These are phyloP conservation scores for Petrocephalus zakoni DNA, from an alignment of 2,113 vertebrate genomes.

Conservation along the genomic window DNA sequence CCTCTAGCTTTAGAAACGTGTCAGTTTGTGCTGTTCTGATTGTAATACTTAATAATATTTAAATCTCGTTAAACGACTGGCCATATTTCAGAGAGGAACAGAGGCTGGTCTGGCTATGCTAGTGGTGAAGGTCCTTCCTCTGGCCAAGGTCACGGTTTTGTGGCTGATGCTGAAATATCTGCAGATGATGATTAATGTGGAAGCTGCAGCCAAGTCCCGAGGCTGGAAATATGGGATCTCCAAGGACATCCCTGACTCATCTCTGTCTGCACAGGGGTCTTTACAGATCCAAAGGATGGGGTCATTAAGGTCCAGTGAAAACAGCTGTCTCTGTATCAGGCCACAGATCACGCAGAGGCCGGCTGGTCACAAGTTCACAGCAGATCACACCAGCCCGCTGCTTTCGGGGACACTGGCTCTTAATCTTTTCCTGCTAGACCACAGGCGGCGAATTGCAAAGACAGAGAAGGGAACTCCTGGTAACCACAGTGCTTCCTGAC, in stretches of 20 bases:
- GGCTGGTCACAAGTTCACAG: not conserved
- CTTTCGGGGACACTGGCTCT: not conserved
- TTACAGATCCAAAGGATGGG: not conserved
- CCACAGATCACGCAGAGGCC: not conserved
- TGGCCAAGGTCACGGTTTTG: not conserved
- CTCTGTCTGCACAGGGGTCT: not conserved
- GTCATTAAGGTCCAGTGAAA: not conserved
- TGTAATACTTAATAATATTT: not conserved
- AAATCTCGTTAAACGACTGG: not conserved
- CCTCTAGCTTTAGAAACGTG: no score
- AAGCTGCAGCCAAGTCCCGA: not conserved
- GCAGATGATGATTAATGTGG: not conserved
- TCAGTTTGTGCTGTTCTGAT: not conserved
- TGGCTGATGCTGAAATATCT: not conserved
- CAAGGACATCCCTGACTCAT: not conserved
- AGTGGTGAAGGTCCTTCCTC: not conserved
- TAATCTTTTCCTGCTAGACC: not conserved
- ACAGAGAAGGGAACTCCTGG: not conserved
- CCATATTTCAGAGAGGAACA: not conserved
- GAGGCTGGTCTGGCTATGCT: not conserved
- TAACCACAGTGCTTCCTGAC: not conserved
- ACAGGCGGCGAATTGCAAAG: not conserved
- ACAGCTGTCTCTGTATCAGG: not conserved
- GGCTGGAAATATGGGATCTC: not conserved
- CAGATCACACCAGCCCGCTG: not conserved